phyloP scores from a whole-genome alignment of 2,888 invertebrate species.

The Eurois occulta region DNA sequence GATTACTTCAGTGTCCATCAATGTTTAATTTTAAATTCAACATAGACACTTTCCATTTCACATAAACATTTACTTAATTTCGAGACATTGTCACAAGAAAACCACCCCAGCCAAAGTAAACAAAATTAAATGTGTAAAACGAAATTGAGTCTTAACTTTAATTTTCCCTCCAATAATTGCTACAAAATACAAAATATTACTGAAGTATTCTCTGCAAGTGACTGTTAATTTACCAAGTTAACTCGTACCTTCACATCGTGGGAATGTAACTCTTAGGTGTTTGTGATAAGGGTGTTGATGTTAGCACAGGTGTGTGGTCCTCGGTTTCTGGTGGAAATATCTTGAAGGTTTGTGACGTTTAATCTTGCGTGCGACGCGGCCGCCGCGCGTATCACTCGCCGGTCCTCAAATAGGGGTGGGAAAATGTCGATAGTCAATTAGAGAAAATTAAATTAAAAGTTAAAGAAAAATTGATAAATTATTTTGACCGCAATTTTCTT shows the following conservation, averaged over 20 bases:
- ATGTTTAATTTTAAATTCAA: not conserved
- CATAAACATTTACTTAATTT: slow-evolving; percentile 25
- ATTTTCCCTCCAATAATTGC: slow-evolving; percentile 73
- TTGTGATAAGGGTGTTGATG: slow-evolving; percentile 64
- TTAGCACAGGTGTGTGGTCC: slow-evolving; percentile 68
- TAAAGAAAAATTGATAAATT: not conserved
- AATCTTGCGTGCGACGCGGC: slow-evolving; percentile 89
- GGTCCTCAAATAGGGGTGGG: slow-evolving; percentile 76
- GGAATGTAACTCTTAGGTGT: slow-evolving; percentile 67
- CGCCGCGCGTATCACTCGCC: slow-evolving; percentile 88
- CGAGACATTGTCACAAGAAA: slow-evolving; percentile 1
- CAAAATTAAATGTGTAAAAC: slow-evolving; percentile 54
- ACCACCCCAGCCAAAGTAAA: slow-evolving; percentile 32
- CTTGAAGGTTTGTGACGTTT: slow-evolving; percentile 89
- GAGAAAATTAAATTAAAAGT: not conserved
- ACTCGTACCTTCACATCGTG: slow-evolving; percentile 1
- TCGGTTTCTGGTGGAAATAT: slow-evolving; percentile 76
- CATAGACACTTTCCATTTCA: slow-evolving; percentile 4
- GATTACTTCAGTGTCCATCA: not conserved
- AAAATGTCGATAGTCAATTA: slow-evolving; percentile 52
- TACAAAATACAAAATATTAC: slow-evolving; percentile 74
- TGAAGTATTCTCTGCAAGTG: slow-evolving; percentile 81
- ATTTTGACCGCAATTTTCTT: not conserved
- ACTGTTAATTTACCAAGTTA: slow-evolving; percentile 74
- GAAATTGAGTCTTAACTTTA: slow-evolving; percentile 64